These are phyloP conservation scores for Procambarus clarkii DNA, from an alignment of 1,140 invertebrate species.

Conservation along the genomic window DNA sequence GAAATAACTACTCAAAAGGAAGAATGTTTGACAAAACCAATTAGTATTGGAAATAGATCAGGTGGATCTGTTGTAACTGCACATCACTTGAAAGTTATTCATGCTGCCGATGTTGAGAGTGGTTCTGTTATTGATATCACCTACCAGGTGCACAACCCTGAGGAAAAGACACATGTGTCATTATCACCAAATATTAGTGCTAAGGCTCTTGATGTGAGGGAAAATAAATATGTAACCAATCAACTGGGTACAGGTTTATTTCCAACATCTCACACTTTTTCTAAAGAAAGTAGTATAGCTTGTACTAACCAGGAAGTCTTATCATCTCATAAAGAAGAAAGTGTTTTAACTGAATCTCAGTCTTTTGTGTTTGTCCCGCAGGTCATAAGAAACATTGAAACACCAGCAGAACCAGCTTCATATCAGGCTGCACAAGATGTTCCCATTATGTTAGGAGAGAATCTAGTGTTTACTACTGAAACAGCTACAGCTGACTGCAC, in stretches of 20 bases:
- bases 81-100: conserved; percentile 30
- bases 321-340: background rate
- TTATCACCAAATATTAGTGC: background rate
- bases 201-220: background rate
- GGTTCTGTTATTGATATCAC: conserved; percentile 43
- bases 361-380: background rate
- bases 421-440: background rate
- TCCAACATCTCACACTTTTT: background rate
- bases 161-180: background rate
- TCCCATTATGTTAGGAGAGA: background rate
- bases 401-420: background rate
- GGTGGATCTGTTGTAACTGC: background rate
- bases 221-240: background rate
- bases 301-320: background rate
- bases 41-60: background rate
- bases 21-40: background rate
- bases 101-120: conserved; percentile 38
- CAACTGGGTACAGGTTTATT: background rate
- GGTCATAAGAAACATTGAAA: background rate
- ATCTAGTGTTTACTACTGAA: background rate
- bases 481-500: background rate
- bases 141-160: conserved; percentile 36
- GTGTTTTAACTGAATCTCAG: conserved; percentile 17
- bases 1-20: background rate
- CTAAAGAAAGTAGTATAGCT: background rate